phyloP scores from a whole-genome alignment of 92 coral and sea anemone genomes.

The Chrysogorgia sp. region DNA sequence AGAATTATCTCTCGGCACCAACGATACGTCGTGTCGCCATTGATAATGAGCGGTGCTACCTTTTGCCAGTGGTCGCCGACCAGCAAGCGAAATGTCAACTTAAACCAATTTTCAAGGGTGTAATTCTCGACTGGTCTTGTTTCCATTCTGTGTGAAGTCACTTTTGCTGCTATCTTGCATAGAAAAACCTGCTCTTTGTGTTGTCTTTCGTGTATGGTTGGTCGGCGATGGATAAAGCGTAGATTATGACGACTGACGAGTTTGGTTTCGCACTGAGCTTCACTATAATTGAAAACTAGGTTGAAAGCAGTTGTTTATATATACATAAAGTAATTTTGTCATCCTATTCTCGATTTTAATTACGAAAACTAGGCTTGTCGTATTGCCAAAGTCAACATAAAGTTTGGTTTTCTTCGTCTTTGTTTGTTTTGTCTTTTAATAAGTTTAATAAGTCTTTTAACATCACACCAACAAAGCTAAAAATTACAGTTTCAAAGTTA shows the following conservation, averaged over 20 bases:
- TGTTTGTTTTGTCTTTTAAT: no score
- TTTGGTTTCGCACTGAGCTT: not conserved
- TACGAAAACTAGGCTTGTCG: no score
- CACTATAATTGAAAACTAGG: not conserved
- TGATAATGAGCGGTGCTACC: constrained; percentile 67
- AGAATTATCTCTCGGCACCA: constrained; percentile 82
- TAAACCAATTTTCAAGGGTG: constrained; percentile 71
- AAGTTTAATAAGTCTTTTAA: no score
- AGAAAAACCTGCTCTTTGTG: not conserved
- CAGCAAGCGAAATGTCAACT: constrained; percentile 74
- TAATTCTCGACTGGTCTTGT: not conserved
- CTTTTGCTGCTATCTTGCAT: no score
- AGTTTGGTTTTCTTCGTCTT: no score
- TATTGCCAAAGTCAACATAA: no score
- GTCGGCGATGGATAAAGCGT: not conserved
- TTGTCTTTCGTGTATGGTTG: not conserved
- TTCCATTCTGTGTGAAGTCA: no score
- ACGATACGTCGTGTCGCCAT: constrained; percentile 78
- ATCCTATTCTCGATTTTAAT: no score
- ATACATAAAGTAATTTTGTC: no score
- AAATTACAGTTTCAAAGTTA: no score
- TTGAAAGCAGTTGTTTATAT: no score
- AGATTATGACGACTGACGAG: not conserved
- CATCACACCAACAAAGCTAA: no score
- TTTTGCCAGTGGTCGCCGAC: constrained; percentile 77